Percentiles rank a stretch among this genome's conserved stretches.
phyloP scores from a whole-genome alignment of 35 echinoderm and acorn worm genomes.

The Acanthaster planci region DNA sequence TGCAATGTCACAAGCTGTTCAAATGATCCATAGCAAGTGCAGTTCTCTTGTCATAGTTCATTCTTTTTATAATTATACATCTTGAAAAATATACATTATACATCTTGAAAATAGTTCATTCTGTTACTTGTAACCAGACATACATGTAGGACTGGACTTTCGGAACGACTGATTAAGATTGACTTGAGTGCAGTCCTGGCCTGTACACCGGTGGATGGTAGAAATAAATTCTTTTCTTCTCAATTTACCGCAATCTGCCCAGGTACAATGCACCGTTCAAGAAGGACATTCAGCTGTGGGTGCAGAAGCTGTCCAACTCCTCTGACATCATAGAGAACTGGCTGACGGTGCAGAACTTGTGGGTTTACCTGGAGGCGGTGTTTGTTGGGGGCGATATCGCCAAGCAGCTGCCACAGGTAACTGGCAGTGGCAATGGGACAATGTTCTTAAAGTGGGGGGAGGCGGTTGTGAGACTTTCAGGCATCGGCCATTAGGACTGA shows the following conservation, averaged over 20 bases:
- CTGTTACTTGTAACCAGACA: too few relatives aligned
- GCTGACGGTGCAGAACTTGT: constrained; percentile 92
- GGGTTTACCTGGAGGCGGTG: constrained; percentile 96
- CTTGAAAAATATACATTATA: too few relatives aligned
- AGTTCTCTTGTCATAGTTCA: too few relatives aligned
- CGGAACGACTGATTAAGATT: too few relatives aligned
- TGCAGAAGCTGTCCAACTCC: constrained; percentile 96
- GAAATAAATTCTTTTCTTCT: too few relatives aligned
- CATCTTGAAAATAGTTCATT: too few relatives aligned
- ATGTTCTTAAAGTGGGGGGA: neutral
- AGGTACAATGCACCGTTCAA: constrained; percentile 99
- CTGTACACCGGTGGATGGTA: too few relatives aligned
- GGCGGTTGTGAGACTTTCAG: neutral
- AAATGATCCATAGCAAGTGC: too few relatives aligned
- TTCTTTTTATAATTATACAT: too few relatives aligned
- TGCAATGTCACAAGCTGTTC: too few relatives aligned
- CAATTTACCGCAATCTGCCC: neutral
- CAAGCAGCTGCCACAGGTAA: constrained; percentile 92
- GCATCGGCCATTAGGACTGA: neutral
- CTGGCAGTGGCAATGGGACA: neutral
- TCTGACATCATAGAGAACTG: constrained; percentile 99
- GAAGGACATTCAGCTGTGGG: constrained; percentile 93
- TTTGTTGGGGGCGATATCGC: constrained; percentile 99
- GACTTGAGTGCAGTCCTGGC: too few relatives aligned
- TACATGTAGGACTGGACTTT: too few relatives aligned